phyloP scores from a whole-genome alignment of 2,797 vertebrate genomes.

The Acestrorhynchus altus region DNA sequence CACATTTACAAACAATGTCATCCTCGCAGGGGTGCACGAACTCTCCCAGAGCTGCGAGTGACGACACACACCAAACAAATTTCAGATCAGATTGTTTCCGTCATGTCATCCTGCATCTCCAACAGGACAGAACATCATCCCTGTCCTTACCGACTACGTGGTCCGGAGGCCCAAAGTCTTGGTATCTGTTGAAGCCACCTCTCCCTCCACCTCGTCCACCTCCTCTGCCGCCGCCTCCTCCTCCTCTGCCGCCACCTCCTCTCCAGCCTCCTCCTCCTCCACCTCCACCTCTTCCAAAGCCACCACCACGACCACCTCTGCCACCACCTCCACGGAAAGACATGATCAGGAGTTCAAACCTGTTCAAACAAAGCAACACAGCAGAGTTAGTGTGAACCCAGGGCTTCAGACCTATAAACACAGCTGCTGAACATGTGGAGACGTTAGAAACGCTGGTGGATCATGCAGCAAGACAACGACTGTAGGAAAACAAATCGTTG shows the following conservation, averaged over 20 bases:
- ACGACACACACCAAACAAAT: neutral
- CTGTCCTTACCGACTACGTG: conserved; percentile 87
- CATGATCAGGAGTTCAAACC: conserved; percentile 65
- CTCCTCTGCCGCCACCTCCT: conserved; percentile 70
- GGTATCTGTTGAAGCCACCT: conserved; percentile 88
- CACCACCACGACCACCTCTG: conserved; percentile 70
- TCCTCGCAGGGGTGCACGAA: conserved; percentile 98
- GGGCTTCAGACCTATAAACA: too few species aligned
- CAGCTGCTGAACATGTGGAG: too few species aligned
- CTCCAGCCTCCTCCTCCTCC: conserved; percentile 83
- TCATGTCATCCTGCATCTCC: too few species aligned
- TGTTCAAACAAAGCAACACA: conserved; percentile 5
- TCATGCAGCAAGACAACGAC: too few species aligned
- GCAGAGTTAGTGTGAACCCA: neutral
- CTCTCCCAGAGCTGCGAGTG: conserved; percentile 87
- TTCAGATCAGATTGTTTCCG: too few species aligned
- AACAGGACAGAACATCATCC: neutral
- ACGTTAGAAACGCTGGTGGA: too few species aligned
- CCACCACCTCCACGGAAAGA: conserved; percentile 84
- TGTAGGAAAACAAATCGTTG: too few species aligned
- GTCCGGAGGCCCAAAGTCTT: conserved; percentile 92
- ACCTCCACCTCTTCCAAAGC: conserved; percentile 75
- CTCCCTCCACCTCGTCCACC: conserved; percentile 80
- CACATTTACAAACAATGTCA: conserved; percentile 93
- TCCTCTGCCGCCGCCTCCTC: conserved; percentile 62